Conservation (phyloP, 2,888 invertebrate genomes). For the Phaonia tiefii region DNA sequence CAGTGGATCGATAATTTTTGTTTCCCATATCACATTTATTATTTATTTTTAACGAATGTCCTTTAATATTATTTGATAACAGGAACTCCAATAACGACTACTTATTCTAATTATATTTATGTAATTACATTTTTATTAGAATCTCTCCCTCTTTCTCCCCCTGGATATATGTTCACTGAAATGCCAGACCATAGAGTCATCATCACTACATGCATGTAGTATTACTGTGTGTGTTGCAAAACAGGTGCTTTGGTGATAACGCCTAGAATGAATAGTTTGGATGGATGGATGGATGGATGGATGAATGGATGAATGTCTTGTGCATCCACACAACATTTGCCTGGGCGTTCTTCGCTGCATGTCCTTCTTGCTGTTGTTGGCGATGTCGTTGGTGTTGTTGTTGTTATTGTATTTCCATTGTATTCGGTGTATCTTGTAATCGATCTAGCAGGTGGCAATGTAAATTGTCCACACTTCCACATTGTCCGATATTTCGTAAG, state of each 20-base stretch:
- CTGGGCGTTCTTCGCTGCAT: constrained; percentile 27
- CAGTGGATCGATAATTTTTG: too few species aligned
- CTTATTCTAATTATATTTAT: too few species aligned
- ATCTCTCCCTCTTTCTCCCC: too few species aligned
- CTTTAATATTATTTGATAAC: too few species aligned
- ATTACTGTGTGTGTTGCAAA: too few species aligned
- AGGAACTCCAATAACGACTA: too few species aligned
- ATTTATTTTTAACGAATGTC: too few species aligned
- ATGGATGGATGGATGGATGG: neutral
- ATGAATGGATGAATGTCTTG: constrained; percentile 12
- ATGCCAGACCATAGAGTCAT: too few species aligned
- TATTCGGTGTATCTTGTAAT: constrained; percentile 63
- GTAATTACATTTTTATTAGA: too few species aligned
- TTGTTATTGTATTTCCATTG: neutral
- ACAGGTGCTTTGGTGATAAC: constrained; percentile 66
- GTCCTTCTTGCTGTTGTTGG: neutral
- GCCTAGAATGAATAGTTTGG: constrained; percentile 43
- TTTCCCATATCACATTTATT: too few species aligned
- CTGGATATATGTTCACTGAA: too few species aligned
- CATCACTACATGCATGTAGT: too few species aligned
- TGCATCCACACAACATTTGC: neutral
- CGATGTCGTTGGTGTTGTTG: constrained; percentile 15
- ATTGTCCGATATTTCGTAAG: constrained; percentile 41
- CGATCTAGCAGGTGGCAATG: constrained; percentile 68
- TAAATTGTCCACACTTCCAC: constrained; percentile 67